Evolutionary conservation across 2,888 invertebrate genomes (phyloP), one percentile per base, ranked within the genome.

Genomic region (Acanthosepion esculentum): DNA sequence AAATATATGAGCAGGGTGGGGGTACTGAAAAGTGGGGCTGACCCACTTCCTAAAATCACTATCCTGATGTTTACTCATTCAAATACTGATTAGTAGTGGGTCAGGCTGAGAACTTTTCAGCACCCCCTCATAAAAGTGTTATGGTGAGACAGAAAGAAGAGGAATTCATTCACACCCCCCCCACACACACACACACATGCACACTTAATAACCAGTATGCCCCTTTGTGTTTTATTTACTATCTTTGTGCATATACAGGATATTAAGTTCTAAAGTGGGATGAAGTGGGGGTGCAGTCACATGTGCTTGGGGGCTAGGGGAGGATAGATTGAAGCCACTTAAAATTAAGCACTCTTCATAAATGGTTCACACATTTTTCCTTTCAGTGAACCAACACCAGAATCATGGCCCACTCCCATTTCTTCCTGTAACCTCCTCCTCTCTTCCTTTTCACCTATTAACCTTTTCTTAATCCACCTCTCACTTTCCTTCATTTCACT

Each of bases 111-210:
- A 41, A 41, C 41, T 41, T 41, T 41, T 41, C 41, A 41, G 41
- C 41, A 41, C 41, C 41, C 41, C 41, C 41, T 41, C 41, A 41
- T 41, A 41, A 41, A 1, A 41, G 41, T 41, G 2, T 41, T 41
- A 41, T 41, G 41, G 41, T 3, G 41, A 23, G 59, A 20, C 20
- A 23, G 59, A 23, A 15, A n/a, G 78, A 10, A 15, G 78, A 78
- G 18, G 78, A 12, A 0, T n/a, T 78, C n/a, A 78, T 15, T 78
- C 10, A 78, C n/a, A 6, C 15, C 23, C n/a, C 12, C 4, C 78
- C 91, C 94, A 92, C 50, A 55, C 91, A 92, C 92, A 78, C 91
- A 48, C 55, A 78, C 92, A 94, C 29, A 91, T 53, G 55, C 94
- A 94, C 94, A 53, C 20, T 59, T 91, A 48, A 33, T 33, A 33